A percentile compares a stretch with the other conserved stretches of the same genome.
phyloP scores from a whole-genome alignment of 2,888 invertebrate genomes.

The Caenorhabditis sulstoni region DNA sequence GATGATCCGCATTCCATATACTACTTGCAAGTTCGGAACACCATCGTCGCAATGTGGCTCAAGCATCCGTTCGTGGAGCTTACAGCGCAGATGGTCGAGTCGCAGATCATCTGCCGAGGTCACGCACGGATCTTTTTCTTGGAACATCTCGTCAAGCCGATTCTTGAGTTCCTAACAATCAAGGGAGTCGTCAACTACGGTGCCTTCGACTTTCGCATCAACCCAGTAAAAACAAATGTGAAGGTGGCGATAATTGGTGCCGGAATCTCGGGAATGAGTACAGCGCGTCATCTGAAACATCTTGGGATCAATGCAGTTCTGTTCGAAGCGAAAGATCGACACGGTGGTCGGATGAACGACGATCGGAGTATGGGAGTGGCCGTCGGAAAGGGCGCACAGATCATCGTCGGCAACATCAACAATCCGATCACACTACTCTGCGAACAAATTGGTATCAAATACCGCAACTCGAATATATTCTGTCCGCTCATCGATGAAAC shows the following conservation, averaged over 20 bases:
- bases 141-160: constrained; percentile 37
- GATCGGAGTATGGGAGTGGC: constrained; percentile 76
- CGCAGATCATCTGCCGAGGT: constrained; percentile 49
- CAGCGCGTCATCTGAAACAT: constrained; percentile 82
- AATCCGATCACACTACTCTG: constrained; percentile 82
- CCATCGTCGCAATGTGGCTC: constrained; percentile 82
- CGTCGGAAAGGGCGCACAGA: constrained; percentile 82
- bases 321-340: constrained; percentile 81
- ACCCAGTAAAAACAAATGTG: constrained; percentile 29
- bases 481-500: constrained; percentile 52
- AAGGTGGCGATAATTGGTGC: constrained; percentile 82
- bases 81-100: constrained; percentile 36
- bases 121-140: constrained; percentile 48
- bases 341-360: constrained; percentile 82
- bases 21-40: constrained; percentile 82
- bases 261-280: constrained; percentile 82
- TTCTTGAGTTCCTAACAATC: constrained; percentile 46
- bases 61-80: constrained; percentile 80
- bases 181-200: constrained; percentile 57
- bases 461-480: constrained; percentile 45
- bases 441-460: constrained; percentile 78
- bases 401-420: constrained; percentile 82
- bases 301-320: constrained; percentile 82
- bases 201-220: constrained; percentile 48
- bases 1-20: constrained; percentile 41